Evolutionary conservation across 2,113 vertebrate genomes (phyloP), one percentile per base, ranked within the genome.

Genomic region (Gallinago paraguaiae): DNA sequence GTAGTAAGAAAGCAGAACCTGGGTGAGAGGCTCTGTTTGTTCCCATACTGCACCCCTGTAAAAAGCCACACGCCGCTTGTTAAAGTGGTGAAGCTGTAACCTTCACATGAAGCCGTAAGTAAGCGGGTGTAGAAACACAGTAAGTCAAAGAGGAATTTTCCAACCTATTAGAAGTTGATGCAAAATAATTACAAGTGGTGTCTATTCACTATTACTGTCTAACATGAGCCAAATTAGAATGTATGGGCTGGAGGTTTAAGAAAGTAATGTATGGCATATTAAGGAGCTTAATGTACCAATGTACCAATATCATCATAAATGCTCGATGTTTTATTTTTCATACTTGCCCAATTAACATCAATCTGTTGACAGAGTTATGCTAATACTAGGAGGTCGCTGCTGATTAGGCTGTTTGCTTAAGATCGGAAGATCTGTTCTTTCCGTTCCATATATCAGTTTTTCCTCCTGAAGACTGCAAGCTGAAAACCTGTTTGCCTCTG

Each of bases 381-480:
- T 99, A 96, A 99, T 98, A 97, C 98, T 99, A 71, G 99, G 99
- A 86, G 99, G 99, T 79, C 98, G 98, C 92, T 98, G 99, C 54
- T 98, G 98, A 97, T 98, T 98, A 89, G 98, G 96, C 17, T 98
- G 97, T 89, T 98, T 98, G 95, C 95, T 76, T 54, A 99, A 97
- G 96, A 98, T 97, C 1, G 98, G 90, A 95, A 98, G 98, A 65
- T 99, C 98, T 64, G 94, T 96, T 95, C 98, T 98, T 95, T 98
- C 98, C 53, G 97, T 95, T 88, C 98, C 96, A n/a, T 98, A 98
- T 27, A 98, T 98, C 88, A 99, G 82, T 67, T 98, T 99, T 63
- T 99, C 99, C 87, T 99, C 99, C 96, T 99, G 99, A 91, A 99
- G 98, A 96, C 99, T 99, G 97, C 99, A 99, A 61, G 98, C 98